phyloP scores from a whole-genome alignment of 2,888 invertebrate species.

The Idaea aversata region DNA sequence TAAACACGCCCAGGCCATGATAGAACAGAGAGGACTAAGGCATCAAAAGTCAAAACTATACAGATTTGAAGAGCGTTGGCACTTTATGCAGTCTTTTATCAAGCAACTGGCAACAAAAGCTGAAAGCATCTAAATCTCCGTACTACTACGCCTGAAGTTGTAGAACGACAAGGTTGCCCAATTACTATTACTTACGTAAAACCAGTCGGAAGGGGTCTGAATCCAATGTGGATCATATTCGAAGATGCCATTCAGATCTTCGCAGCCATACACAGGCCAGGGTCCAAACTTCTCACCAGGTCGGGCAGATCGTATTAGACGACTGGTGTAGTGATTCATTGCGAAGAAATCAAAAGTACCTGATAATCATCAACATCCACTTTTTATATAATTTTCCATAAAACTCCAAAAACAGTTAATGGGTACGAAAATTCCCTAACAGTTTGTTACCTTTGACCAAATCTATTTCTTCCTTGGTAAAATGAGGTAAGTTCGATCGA shows the following conservation, averaged over 20 bases:
- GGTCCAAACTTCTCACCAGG: conserved; percentile 19
- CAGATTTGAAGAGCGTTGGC: no score
- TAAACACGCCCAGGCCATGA: no score
- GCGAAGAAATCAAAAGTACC: conserved; percentile 75
- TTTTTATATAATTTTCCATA: no score
- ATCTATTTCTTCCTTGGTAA: conserved; percentile 12
- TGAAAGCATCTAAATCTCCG: no score
- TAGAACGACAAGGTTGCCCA: no score
- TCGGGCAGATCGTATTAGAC: conserved; percentile 20
- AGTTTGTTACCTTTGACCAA: conserved; percentile 14
- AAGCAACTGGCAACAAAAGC: no score
- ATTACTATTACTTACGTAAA: no score
- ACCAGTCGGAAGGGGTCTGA: background rate
- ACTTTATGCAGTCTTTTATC: no score
- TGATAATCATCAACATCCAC: conserved; percentile 16
- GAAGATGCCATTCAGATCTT: conserved; percentile 26
- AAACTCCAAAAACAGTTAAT: no score
- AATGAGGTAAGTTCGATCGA: conserved; percentile 7
- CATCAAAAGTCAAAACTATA: no score
- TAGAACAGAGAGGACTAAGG: no score
- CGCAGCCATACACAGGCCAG: conserved; percentile 20
- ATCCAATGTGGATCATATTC: conserved; percentile 28
- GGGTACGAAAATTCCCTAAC: background rate
- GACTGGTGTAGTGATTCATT: conserved; percentile 70
- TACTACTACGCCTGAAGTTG: no score